Conservation (phyloP, 2,888 invertebrate species). For the Tipula confusa region DNA sequence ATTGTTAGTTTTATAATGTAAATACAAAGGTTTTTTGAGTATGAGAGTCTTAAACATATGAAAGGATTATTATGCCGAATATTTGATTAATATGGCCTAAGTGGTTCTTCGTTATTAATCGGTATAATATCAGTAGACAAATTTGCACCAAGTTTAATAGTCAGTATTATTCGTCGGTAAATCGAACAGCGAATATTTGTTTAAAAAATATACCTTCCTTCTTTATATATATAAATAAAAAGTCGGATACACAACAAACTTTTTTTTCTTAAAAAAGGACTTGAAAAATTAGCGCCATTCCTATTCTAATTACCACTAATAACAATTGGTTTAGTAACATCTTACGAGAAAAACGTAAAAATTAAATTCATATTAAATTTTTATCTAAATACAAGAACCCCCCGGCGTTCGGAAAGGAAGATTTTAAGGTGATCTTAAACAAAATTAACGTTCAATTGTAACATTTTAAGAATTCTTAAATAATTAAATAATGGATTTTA, state of each 20-base stretch:
- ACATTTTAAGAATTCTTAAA: not conserved
- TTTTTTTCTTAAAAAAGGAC: not conserved
- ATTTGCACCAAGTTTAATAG: not conserved
- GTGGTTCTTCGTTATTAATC: no score
- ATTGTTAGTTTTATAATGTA: not conserved
- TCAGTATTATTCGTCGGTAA: not conserved
- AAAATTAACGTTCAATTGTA: constrained; percentile 25
- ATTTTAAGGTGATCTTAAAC: not conserved
- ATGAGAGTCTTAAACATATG: not conserved
- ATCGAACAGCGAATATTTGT: not conserved
- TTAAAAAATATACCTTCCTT: not conserved
- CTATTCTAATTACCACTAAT: not conserved
- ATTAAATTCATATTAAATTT: not conserved
- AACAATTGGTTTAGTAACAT: not conserved
- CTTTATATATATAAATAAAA: not conserved
- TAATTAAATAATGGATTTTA: not conserved
- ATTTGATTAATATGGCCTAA: no score
- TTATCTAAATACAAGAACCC: not conserved
- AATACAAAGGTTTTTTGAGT: not conserved
- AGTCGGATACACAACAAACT: not conserved
- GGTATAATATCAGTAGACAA: not conserved
- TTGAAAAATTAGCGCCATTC: constrained; percentile 13
- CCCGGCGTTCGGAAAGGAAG: not conserved
- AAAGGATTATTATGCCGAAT: no score
- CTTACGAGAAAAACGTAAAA: not conserved